Base-by-base conservation (phyloP, 1,140 invertebrate genomes). In the Dufourea novaeangliae region DNA sequence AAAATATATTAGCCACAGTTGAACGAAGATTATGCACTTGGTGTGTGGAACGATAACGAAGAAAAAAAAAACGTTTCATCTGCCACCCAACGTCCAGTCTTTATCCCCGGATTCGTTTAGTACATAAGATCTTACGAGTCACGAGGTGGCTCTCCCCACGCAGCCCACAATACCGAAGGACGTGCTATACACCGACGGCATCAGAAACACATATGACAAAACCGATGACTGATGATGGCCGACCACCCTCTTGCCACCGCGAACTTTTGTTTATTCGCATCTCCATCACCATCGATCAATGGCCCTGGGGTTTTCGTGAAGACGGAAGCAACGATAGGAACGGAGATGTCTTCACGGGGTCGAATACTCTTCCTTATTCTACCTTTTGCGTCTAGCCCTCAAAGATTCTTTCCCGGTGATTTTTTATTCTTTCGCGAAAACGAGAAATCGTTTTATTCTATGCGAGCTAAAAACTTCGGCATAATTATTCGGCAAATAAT, bases 251-350 rank as follows among this genome's bases (percentile, higher is more conserved):
- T 57, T 83, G 14, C 50, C 25, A 37, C 68, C 46, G 69, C 54
- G 39, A 89, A 90, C 87, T 88, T 90, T 87, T 88, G 88, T 89
- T 89, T 88, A 89, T 88, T 87, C 84, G 80, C 79, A 82, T 83
- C 78, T 85, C 77, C 79, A 75, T 83, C 78, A 85, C 82, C 86
- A 89, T 89, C 88, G 86, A 90, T 90, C 88, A 90, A 86, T 81
- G 81, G 79, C 74, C 57, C 52, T 10, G 70, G 70, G 68, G 59
- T 82, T 84, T 84, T 68, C 66, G 64, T 44, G 78, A 81, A 84
- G 78, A 85, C 72, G 82, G 56, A 80, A 52, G 76, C 70, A 80
- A 59, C 81, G 67, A 67, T 80, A 61, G 78, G 25, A 80, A 80
- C 57, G 67, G 34, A 46, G 54, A 74, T 67, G 79, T 67, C 72